Conservation (phyloP, 2,797 vertebrate species). For the Pachyuromys duprasi region DNA sequence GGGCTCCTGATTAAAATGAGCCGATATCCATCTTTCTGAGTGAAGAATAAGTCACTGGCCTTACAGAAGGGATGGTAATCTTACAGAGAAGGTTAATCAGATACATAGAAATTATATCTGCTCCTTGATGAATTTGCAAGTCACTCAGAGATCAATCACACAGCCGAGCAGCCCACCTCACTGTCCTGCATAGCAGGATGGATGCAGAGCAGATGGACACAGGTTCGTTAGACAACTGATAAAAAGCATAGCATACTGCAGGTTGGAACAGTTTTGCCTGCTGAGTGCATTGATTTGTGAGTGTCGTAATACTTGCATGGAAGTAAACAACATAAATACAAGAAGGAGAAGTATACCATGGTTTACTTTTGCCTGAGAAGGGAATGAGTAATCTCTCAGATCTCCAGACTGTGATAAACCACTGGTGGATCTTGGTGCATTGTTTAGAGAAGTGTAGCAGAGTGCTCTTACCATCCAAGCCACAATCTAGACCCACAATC, state of each 20-base stretch:
- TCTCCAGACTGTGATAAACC: background rate
- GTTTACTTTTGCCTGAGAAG: conserved; percentile 3
- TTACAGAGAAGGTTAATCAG: conserved; percentile 88
- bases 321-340: conserved; percentile 51
- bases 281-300: background rate
- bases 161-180: background rate
- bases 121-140: conserved; percentile 77
- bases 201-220: background rate
- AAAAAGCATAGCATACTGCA: background rate
- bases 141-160: conserved; percentile 73
- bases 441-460: background rate
- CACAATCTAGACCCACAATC: background rate
- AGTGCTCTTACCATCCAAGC: background rate
- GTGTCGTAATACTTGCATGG: background rate
- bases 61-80: conserved; percentile 84
- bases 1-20: conserved; percentile 87
- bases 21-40: conserved; percentile 89
- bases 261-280: background rate
- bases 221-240: rapidly evolving
- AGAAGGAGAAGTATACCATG: conserved; percentile 17
- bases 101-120: conserved; percentile 82
- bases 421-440: background rate
- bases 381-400: background rate
- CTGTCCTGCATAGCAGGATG: background rate
- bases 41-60: conserved; percentile 86